Base-by-base conservation (phyloP, 2,888 invertebrate species). In the Belgica antarctica region DNA sequence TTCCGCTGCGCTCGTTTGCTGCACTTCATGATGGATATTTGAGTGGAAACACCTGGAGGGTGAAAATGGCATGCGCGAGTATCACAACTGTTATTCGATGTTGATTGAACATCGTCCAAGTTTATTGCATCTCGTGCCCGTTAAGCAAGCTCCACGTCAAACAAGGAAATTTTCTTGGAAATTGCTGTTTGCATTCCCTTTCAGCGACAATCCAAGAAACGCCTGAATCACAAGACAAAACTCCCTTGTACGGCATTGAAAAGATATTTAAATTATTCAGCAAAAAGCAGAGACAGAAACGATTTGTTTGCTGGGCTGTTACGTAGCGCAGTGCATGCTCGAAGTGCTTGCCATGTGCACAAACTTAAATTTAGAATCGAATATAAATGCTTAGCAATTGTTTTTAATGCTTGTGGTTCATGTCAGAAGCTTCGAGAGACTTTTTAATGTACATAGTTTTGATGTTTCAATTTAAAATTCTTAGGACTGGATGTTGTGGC, bases 11-110 rank as follows among this genome's bases (percentile, higher is more conserved):
- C 46, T 46, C 12, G 5, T 31, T 31, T 8, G 7, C 5, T 31
- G 34, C n/a, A 8, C 34, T 31, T 12, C 4, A 5, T 46, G 46
- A 46, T 46, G 15, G 46, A 46, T 46, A 4, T 46, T 46, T 5
- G 46, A 46, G 8, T 46, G 46, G 12, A 4, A 52, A 52, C 52
- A 52, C 22, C 17, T 52, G 52, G 52, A 52, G 22, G 52, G 52
- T 22, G 52, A 52, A 52, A 52, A 52, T n/a, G n/a, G n/a, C n/a
- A n/a, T 41, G 41, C 41, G 41, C 41, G 4, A 41, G 41, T 41
- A 41, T 41, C 41, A n/a, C n/a, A n/a, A n/a, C n/a, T n/a, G n/a
- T n/a, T n/a, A n/a, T 31, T 31, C 34, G 12, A 31, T 31, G 5
- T 31, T 31, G 34, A n/a, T n/a, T 31, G 34, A 8, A 22, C 52